Evolutionary conservation across 2,113 vertebrate genomes (phyloP), one percentile per base, ranked within the genome.

Genomic region (Onychostoma macrolepis): DNA sequence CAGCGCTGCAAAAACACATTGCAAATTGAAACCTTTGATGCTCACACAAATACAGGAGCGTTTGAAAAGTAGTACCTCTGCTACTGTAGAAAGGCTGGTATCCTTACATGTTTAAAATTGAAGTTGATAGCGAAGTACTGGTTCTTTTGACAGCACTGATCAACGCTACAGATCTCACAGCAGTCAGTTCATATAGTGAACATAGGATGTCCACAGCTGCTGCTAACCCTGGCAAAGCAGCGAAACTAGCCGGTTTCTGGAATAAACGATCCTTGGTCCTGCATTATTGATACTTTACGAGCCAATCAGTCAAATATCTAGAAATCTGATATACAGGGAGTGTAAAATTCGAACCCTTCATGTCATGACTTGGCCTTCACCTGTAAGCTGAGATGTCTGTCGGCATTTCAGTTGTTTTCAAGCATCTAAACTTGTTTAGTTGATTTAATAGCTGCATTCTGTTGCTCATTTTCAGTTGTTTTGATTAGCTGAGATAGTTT

Each of bases 291-390:
- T 76, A 13, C 24, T 67, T 43, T 63, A 53, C 45, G 4, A 72
- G 24, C 26, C 45, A 24, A 9, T 56, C 45, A 50, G 67, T 45
- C n/a, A 36, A 19, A 48, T 72, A 17, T 56, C 24, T 72, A n/a
- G 82, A 72, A 48, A 84, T 84, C 45, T 53, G 33, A 56, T 83
- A 50, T 43, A 2, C 33, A 24, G 24, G 81, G 50, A 83, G 80
- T 69, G 65, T 83, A 72, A n/a, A 84, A 74, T 17, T n/a, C 36
- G 38, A 53, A 67, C n/a, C 75, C 45, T 53, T 56, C 82, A 56
- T 13, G 4, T 36, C 48, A 30, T 17, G 67, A 19, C 21, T n/a
- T n/a, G 19, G 41, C 67, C 45, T 36, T 56, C n/a, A 33, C 43
- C 43, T 17, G 43, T 78, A 78, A 78, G 12, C 0, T 21, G 43